Base-by-base conservation (phyloP, 2,113 vertebrate species). In the Pundamilia nyererei region DNA sequence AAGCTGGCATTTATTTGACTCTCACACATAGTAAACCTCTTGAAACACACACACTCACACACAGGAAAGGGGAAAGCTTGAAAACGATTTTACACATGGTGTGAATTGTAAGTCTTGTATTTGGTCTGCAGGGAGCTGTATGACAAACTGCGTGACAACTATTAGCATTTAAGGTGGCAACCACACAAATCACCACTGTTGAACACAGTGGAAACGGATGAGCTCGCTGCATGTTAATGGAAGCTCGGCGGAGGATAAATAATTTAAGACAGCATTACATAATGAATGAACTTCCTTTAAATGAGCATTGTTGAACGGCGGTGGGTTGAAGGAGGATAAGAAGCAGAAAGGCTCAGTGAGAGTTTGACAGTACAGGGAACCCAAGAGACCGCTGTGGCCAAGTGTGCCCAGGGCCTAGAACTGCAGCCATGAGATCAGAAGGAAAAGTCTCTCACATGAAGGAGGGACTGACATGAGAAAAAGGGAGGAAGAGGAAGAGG, bases 211-310 rank as follows among this genome's bases (percentile, higher is more conserved):
- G 81, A 89, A 86, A 83, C 9, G 7, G 88, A 82, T 84, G 72
- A 87, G 82, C 81, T 80, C 53, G 19, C 47, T 68, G 81, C 70
- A 91, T 89, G 79, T 79, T 93, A 89, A 92, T 89, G 70, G 75
- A 45, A 62, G 60, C 90, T 87, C 83, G 21, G 83, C 3, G 33
- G 81, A 81, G 45, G 53, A 86, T 94, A 82, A 93, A 94, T 95
- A 85, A 94, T 94, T 84, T 77, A 95, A 49, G 70, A 45, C 53
- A 19, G 58, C 51, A 49, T 85, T 95, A 84, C 93, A 95, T 95
- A 92, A 95, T 94, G 54, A 90, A 94, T 94, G 88, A 94, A 81
- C 87, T 93, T 91, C 83, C 86, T 92, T 83, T 21, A 85, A 88
- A 90, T 85, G 79, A 84, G 62, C 84, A 92, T 92, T 89, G 89